A percentile compares a stretch with the other conserved stretches of the same genome.
Conservation (phyloP, 2,888 invertebrate genomes). For the Hermaeophaga mercurialis region DNA sequence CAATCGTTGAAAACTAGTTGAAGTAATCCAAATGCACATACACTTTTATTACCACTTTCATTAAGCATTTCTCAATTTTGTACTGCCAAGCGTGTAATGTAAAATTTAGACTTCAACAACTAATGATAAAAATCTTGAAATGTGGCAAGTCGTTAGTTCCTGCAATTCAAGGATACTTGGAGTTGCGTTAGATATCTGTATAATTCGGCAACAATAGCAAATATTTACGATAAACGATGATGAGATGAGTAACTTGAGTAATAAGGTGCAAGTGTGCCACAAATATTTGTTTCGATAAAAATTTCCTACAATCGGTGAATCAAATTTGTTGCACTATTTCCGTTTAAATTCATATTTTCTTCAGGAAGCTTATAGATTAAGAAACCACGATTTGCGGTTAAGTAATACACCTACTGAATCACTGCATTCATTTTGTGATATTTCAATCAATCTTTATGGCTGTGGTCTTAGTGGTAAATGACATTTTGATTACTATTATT, state of each 20-base stretch:
- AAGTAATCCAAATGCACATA: constrained; percentile 11
- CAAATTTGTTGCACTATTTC: constrained; percentile 5
- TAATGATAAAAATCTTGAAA: constrained; percentile 22
- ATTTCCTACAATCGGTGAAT: neutral
- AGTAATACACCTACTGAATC: constrained; percentile 9
- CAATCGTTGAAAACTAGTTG: constrained; percentile 12
- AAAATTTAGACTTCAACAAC: constrained; percentile 12
- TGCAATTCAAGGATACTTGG: constrained; percentile 18
- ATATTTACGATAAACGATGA: constrained; percentile 12
- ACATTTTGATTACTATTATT: neutral
- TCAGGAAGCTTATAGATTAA: constrained; percentile 1
- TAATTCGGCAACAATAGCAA: constrained; percentile 5
- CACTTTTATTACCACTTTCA: constrained; percentile 7
- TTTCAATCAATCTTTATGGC: constrained; percentile 8
- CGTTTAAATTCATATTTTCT: constrained; percentile 4
- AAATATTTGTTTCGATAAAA: constrained; percentile 7
- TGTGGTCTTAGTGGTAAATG: constrained; percentile 5
- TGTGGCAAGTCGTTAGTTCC: constrained; percentile 20
- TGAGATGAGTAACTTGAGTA: constrained; percentile 5
- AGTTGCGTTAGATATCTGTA: constrained; percentile 11
- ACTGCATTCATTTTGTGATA: constrained; percentile 1
- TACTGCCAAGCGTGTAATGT: constrained; percentile 14
- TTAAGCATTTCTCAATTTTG: constrained; percentile 9
- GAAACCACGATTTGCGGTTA: constrained; percentile 6
- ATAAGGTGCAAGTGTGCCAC: constrained; percentile 5